Conservation (phyloP, 2,797 vertebrate genomes). For the Silurus lanzhouensis region DNA sequence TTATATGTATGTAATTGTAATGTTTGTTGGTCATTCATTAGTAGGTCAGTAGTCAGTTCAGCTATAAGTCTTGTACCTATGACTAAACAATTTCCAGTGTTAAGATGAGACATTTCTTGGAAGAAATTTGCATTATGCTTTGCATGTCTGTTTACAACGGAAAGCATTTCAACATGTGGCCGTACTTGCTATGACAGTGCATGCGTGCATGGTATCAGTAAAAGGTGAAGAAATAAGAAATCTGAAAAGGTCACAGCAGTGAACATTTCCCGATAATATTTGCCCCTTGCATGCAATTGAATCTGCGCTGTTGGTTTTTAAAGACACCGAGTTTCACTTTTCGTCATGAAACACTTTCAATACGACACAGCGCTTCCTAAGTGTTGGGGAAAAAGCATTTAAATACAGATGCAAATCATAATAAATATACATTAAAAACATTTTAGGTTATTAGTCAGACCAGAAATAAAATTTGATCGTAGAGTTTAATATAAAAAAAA, state of each 20-base stretch:
- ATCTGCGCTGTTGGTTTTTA: background rate
- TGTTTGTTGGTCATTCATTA: background rate
- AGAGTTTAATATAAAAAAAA: background rate
- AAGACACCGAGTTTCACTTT: background rate
- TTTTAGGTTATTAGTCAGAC: background rate
- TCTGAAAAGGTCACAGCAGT: background rate
- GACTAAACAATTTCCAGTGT: background rate
- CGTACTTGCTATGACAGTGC: background rate
- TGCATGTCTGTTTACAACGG: background rate
- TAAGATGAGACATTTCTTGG: background rate
- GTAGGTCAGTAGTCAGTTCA: background rate
- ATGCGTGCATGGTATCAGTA: background rate
- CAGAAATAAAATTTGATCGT: background rate
- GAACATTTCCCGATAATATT: background rate
- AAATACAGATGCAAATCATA: slow-evolving; percentile 2
- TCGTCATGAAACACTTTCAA: background rate
- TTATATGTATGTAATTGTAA: background rate
- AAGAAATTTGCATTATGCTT: slow-evolving; percentile 1
- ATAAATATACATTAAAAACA: background rate
- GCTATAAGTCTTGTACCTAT: background rate
- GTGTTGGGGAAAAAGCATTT: background rate
- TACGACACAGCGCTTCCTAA: background rate
- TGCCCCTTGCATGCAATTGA: background rate
- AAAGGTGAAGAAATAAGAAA: background rate
- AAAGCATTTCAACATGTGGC: background rate